phyloP scores from a whole-genome alignment of 2,113 vertebrate genomes.

The Labeo catla region DNA sequence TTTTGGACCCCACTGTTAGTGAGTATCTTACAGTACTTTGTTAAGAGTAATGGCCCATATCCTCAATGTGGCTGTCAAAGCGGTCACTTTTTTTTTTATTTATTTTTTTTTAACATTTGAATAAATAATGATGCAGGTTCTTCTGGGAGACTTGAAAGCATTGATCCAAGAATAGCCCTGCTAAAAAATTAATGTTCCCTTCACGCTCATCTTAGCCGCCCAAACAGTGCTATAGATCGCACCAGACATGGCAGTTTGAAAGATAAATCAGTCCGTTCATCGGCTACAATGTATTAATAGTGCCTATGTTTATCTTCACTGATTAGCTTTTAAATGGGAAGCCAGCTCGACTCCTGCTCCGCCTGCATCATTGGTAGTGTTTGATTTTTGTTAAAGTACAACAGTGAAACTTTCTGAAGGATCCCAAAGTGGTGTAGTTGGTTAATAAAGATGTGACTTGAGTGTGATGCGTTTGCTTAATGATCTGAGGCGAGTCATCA shows the following conservation, averaged over 20 bases:
- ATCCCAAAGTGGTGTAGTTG: not conserved
- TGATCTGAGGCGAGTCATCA: not conserved
- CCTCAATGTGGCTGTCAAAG: slow-evolving; percentile 64
- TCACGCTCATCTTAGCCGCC: slow-evolving; percentile 69
- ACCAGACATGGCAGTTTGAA: slow-evolving; percentile 26
- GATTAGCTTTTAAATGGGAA: slow-evolving; percentile 48
- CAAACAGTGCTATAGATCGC: slow-evolving; percentile 74
- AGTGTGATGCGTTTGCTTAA: not conserved
- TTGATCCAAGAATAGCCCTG: slow-evolving; percentile 84
- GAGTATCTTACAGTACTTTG: slow-evolving; percentile 7
- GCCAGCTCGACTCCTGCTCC: not conserved
- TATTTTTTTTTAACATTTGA: slow-evolving; percentile 63
- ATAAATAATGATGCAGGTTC: slow-evolving; percentile 85
- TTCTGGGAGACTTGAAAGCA: slow-evolving; percentile 79
- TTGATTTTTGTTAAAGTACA: slow-evolving; percentile 19
- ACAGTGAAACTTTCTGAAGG: not conserved
- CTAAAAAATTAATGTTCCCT: slow-evolving; percentile 84
- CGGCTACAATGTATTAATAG: slow-evolving; percentile 29
- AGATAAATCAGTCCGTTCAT: slow-evolving; percentile 43
- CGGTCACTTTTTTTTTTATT: slow-evolving; percentile 69
- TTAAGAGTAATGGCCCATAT: slow-evolving; percentile 49
- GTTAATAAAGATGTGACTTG: slow-evolving; percentile 14
- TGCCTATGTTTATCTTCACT: slow-evolving; percentile 3
- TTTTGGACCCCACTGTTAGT: not conserved
- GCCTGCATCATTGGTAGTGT: slow-evolving; percentile 17